A percentile compares a stretch with the other conserved stretches of the same genome.
phyloP scores from a whole-genome alignment of 2,797 vertebrate species.

The Acanthopagrus latus region DNA sequence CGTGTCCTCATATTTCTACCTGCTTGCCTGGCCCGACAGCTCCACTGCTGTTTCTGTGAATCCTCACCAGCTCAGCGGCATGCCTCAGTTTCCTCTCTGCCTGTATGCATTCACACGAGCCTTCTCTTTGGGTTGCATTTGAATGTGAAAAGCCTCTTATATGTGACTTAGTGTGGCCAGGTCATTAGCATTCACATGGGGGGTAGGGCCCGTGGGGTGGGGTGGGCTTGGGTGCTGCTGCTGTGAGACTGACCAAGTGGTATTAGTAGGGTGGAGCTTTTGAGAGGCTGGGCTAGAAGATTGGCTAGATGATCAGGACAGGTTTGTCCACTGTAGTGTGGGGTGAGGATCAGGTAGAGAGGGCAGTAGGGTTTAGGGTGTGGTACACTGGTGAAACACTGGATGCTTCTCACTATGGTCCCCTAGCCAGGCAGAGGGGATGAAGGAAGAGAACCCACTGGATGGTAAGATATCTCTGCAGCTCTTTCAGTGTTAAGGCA shows the following conservation, averaged over 20 bases:
- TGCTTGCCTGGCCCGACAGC: background rate
- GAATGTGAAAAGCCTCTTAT: constrained; percentile 88
- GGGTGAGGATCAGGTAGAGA: constrained; percentile 29
- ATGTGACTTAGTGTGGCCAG: constrained; percentile 68
- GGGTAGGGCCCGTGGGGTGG: constrained; percentile 43
- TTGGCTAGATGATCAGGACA: constrained; percentile 41
- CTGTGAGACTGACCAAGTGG: constrained; percentile 60
- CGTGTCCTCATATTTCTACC: constrained; percentile 28
- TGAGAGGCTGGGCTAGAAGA: constrained; percentile 49
- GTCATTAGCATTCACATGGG: constrained; percentile 84
- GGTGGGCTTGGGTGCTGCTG: constrained; percentile 22
- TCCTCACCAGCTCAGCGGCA: background rate
- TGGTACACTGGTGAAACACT: constrained; percentile 44
- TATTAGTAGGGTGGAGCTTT: constrained; percentile 65
- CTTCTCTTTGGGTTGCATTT: constrained; percentile 71
- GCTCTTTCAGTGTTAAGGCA: background rate
- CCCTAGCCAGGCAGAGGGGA: constrained; percentile 74
- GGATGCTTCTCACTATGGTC: constrained; percentile 68
- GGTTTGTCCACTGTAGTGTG: constrained; percentile 34
- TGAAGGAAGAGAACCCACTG: constrained; percentile 84
- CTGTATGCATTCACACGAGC: constrained; percentile 35
- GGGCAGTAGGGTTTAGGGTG: constrained; percentile 28
- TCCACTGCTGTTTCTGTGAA: background rate
- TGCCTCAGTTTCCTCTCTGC: constrained; percentile 25
- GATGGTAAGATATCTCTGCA: constrained; percentile 76